phyloP scores from a whole-genome alignment of 2,797 vertebrate species.

The Mareca penelope region DNA sequence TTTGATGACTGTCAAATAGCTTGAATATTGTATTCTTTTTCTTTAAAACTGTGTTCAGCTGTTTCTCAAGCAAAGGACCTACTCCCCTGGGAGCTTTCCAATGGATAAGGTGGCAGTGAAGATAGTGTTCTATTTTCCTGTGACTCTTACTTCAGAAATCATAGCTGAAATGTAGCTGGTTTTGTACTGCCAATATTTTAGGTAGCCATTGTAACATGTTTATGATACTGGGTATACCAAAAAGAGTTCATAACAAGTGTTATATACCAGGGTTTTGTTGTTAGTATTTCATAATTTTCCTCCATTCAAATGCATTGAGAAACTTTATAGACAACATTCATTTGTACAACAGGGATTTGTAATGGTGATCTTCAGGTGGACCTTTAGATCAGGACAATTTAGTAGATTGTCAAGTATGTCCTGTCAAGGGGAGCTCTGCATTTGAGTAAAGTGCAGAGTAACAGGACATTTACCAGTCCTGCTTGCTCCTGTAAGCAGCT shows the following conservation, averaged over 20 bases:
- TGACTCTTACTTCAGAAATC: neutral
- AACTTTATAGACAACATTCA: neutral
- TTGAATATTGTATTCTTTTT: neutral
- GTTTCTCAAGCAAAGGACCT: neutral
- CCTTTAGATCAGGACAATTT: neutral
- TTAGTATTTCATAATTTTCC: neutral
- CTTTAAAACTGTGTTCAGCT: neutral
- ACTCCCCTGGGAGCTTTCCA: neutral
- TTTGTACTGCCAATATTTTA: neutral
- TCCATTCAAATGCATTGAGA: neutral
- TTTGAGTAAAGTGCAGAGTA: neutral
- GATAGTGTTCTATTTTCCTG: neutral
- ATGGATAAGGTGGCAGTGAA: neutral
- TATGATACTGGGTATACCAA: neutral
- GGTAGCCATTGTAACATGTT: neutral
- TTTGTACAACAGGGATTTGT: neutral
- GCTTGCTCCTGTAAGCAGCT: neutral
- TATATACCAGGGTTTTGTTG: neutral
- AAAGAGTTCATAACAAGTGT: neutral
- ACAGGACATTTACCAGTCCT: neutral
- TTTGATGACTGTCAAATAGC: neutral
- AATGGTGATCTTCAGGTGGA: neutral
- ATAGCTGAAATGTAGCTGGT: neutral
- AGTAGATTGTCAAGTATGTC: neutral
- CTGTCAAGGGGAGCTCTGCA: neutral